Percentiles rank a stretch among this genome's conserved stretches.
These are phyloP conservation scores for Ectropis grisescens DNA, from an alignment of 1,140 invertebrate species.

Conservation along the genomic window DNA sequence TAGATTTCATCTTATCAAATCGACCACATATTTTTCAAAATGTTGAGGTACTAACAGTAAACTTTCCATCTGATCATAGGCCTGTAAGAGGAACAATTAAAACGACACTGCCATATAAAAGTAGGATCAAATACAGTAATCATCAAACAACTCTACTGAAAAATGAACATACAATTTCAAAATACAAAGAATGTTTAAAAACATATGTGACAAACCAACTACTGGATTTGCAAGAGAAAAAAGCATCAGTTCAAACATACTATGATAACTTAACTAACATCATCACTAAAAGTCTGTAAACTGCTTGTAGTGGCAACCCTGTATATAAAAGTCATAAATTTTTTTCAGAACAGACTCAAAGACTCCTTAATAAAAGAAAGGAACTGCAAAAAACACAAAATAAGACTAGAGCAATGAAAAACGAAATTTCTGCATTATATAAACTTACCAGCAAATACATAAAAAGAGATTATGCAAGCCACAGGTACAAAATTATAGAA, in stretches of 20 bases:
- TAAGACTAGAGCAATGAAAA: background rate
- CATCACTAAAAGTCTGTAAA: background rate
- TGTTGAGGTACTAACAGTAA: background rate
- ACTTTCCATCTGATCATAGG: background rate
- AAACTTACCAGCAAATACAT: background rate
- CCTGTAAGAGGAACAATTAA: background rate
- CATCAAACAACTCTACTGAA: background rate
- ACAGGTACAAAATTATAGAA: background rate
- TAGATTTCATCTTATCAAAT: background rate
- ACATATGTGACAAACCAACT: background rate
- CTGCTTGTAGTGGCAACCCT: background rate
- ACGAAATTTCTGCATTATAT: background rate
- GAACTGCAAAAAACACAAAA: background rate
- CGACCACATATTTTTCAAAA: background rate
- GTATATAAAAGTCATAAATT: background rate
- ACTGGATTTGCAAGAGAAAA: background rate
- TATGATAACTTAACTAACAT: background rate
- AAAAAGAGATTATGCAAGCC: background rate
- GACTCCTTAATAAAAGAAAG: background rate
- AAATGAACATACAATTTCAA: background rate
- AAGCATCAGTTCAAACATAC: background rate
- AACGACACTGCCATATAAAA: background rate
- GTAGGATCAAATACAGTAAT: background rate
- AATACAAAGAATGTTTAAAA: background rate
- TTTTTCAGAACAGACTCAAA: background rate